Percentiles rank a stretch among this genome's conserved stretches.
Evolutionary conservation across 2,888 invertebrate genomes (phyloP).

Genomic region (Drepanosiphum platanoidis): DNA sequence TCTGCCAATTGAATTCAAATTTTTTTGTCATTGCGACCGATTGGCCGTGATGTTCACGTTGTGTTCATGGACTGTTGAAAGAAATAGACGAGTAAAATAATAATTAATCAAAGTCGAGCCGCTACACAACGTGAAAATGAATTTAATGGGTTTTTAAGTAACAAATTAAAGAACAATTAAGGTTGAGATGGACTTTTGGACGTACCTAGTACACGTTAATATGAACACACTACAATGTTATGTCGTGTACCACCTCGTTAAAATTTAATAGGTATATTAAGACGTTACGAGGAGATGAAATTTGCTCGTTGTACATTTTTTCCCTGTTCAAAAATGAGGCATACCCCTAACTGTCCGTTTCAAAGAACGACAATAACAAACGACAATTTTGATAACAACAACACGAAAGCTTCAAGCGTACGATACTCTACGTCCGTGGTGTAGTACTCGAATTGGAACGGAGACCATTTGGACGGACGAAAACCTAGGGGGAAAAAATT

Average conservation of each 20-base stretch:
- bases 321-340: too few relatives aligned
- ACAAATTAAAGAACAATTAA: constrained; percentile 51
- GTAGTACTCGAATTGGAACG: too few relatives aligned
- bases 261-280: not conserved
- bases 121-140: constrained; percentile 3
- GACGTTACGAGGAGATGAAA: not conserved
- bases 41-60: constrained; percentile 53
- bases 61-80: constrained; percentile 47
- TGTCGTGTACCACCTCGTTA: not conserved
- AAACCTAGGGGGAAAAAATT: too few relatives aligned
- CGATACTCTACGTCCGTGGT: too few relatives aligned
- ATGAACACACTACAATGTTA: not conserved
- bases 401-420: too few relatives aligned
- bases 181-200: constrained; percentile 12
- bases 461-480: too few relatives aligned
- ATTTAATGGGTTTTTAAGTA: constrained; percentile 49
- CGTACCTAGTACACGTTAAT: not conserved
- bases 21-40: constrained; percentile 86
- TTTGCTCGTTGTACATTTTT: too few relatives aligned
- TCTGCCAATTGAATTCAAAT: constrained; percentile 99
- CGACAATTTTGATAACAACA: too few relatives aligned
- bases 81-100: constrained; percentile 11
- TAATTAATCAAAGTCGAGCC: constrained; percentile 43
- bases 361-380: too few relatives aligned
- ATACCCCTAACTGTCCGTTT: too few relatives aligned